Base-by-base conservation (phyloP, 2,797 vertebrate genomes). In the Danio kyathit region DNA sequence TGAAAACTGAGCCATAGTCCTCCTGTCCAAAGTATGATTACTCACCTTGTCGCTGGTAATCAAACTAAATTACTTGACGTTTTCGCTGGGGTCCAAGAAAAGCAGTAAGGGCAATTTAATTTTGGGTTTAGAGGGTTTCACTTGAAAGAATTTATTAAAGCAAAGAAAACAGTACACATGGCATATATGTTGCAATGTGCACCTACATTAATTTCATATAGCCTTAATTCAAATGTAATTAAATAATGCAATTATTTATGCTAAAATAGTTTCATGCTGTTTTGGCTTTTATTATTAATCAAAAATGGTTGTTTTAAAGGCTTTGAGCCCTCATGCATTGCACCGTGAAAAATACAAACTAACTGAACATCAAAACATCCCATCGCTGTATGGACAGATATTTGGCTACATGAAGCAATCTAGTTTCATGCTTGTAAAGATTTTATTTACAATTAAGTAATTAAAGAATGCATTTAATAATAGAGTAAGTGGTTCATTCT, bases 11-110 rank as follows among this genome's bases (percentile, higher is more conserved):
- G 78, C 85, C 75, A 88, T 86, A 85, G 52, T 64, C 8, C 19
- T 74, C 54, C 44, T 73, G 71, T 63, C 11, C 4, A 86, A 89
- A 88, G 80, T 85, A 56, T 75, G 71, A 82, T 87, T 89, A 87
- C 86, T 82, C 54, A 86, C 78, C 77, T 88, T 89, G 84, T 91
- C 90, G 90, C 86, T 44, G 72, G 84, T 84, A 90, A 92, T 92
- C 90, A 91, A 75, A 87, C 81, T 69, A 86, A 89, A 86, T 90
- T 88, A 88, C 87, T 90, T 83, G 78, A 84, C 80, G 65, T 38
- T 66, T 54, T 49, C 72, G 51, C 70, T 38, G 16, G 13, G 19
- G 66, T 89, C 90, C 91, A 93, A 92, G 86, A 90, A 91, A 91
- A 91, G 86, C 90, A 93, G 72, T 43, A 69, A 14, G 79, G 85